A percentile compares a stretch with the other conserved stretches of the same genome.
These are phyloP conservation scores for Philereme vetulata DNA, from an alignment of 2,888 invertebrate genomes.

Conservation along the genomic window DNA sequence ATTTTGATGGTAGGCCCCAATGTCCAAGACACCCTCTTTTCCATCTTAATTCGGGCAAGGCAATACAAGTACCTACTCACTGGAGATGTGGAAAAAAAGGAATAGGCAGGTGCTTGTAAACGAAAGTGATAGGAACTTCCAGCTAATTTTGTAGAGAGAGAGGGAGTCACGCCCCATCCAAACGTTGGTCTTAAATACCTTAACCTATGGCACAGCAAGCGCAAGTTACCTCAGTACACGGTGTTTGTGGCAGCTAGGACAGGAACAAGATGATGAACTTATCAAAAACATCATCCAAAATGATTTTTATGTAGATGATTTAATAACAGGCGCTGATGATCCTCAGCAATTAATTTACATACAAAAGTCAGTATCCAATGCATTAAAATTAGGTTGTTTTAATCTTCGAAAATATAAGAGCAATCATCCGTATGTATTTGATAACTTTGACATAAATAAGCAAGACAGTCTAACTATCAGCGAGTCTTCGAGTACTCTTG, in stretches of 20 bases:
- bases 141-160: conserved; percentile 38
- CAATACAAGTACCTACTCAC: not conserved
- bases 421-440: conserved; percentile 8
- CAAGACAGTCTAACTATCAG: conserved; percentile 35
- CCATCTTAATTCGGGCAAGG: not conserved
- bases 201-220: conserved; percentile 51
- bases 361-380: conserved; percentile 19
- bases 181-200: conserved; percentile 39
- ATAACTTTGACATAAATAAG: conserved; percentile 11
- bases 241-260: conserved; percentile 42
- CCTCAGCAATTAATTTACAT: conserved; percentile 23
- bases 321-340: conserved; percentile 34
- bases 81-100: conserved; percentile 38
- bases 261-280: conserved; percentile 32
- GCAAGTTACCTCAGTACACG: conserved; percentile 38
- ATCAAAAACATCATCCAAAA: conserved; percentile 41
- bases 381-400: conserved; percentile 31
- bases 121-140: conserved; percentile 20
- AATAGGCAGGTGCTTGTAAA: conserved; percentile 31
- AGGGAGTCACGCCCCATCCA: conserved; percentile 27
- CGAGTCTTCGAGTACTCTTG: conserved; percentile 37
- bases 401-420: conserved; percentile 19
- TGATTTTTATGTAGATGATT: conserved; percentile 42
- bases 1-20: too few relatives aligned
- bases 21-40: not conserved